phyloP scores from a whole-genome alignment of 2,113 vertebrate species.

The Abramis brama region DNA sequence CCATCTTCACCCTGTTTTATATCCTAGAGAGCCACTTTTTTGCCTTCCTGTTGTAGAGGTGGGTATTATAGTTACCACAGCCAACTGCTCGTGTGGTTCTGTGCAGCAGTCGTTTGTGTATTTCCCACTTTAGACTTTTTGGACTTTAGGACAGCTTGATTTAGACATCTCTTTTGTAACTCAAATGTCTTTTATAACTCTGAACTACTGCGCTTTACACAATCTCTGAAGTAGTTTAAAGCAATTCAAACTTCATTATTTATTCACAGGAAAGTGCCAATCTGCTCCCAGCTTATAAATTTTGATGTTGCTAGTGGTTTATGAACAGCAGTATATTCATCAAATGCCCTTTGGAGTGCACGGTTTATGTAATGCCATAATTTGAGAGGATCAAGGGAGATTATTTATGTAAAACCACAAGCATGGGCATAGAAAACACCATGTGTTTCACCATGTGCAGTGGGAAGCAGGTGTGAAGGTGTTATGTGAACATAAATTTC shows the following conservation, averaged over 20 bases:
- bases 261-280: not conserved
- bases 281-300: not conserved
- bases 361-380: constrained; percentile 3
- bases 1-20: not conserved
- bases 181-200: not conserved
- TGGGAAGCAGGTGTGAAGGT: constrained; percentile 4
- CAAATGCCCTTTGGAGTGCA: not conserved
- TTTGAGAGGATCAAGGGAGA: constrained; percentile 1
- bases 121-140: not conserved
- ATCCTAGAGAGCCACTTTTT: not conserved
- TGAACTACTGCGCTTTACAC: not conserved
- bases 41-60: constrained; percentile 5
- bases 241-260: not conserved
- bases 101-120: not conserved
- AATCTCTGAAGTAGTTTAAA: constrained; percentile 5
- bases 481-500: not conserved
- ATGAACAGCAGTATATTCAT: constrained; percentile 9
- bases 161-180: constrained; percentile 27
- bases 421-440: not conserved
- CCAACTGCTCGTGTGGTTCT: not conserved
- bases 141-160: not conserved
- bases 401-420: constrained; percentile 8
- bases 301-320: not conserved
- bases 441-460: constrained; percentile 2
- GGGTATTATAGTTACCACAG: not conserved